Evolutionary conservation across 2,888 invertebrate genomes (phyloP).

Genomic region (Ceriagrion tenellum): DNA sequence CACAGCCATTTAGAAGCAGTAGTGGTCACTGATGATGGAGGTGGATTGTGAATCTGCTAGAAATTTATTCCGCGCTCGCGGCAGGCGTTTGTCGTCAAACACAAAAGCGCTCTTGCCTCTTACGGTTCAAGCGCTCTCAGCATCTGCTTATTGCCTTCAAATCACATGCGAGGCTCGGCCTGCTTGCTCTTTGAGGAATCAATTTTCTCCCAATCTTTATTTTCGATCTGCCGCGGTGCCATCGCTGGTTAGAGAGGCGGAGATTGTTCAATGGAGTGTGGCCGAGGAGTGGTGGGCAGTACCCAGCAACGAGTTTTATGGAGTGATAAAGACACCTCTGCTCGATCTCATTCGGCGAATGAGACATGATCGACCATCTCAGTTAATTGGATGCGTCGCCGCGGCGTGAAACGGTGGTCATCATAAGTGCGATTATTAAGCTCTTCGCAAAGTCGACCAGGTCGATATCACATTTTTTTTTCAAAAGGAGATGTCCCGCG

Average conservation of each 20-base stretch:
- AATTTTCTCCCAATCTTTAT: constrained; percentile 6
- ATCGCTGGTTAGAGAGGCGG: background rate
- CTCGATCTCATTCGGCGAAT: background rate
- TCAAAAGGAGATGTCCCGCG: background rate
- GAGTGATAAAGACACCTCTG: background rate
- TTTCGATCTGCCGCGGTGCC: constrained; percentile 10
- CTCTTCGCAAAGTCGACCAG: background rate
- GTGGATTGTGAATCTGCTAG: background rate
- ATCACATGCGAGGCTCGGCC: background rate
- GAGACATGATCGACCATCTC: background rate
- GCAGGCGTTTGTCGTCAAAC: background rate
- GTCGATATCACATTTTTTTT: background rate
- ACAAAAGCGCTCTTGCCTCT: background rate
- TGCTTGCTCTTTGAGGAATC: background rate
- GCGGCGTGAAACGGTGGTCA: background rate
- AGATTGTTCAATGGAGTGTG: background rate
- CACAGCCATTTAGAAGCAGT: background rate
- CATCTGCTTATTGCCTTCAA: constrained; percentile 1
- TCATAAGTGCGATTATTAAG: background rate
- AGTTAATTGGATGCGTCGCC: background rate
- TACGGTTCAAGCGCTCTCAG: background rate
- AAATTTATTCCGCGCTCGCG: background rate
- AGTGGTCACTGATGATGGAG: background rate
- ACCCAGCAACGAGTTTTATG: background rate
- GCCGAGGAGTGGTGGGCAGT: background rate